Conservation (phyloP, 2,113 vertebrate species). For the Gasterosteus aculeatus region DNA sequence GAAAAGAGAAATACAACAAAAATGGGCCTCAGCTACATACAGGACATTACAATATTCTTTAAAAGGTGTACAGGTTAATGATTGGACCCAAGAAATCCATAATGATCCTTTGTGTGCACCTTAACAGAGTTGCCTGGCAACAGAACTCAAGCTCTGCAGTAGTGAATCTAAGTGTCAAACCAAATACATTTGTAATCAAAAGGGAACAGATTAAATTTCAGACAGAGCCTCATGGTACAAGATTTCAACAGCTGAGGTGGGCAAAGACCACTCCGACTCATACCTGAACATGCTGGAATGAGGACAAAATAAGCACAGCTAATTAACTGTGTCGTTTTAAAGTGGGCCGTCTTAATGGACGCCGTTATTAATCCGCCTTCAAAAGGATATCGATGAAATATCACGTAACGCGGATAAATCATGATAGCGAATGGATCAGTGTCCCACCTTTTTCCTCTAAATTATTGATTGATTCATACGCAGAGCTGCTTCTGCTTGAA, state of each 20-base stretch:
- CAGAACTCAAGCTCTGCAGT: conserved; percentile 67
- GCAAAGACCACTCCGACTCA: conserved; percentile 26
- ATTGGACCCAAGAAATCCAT: conserved; percentile 70
- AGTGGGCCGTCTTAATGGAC: conserved; percentile 47
- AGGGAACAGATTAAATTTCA: conserved; percentile 72
- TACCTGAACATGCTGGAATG: conserved; percentile 36
- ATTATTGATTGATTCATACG: conserved; percentile 63
- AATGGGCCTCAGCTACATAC: conserved; percentile 41
- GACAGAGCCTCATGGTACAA: conserved; percentile 59
- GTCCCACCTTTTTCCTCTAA: conserved; percentile 61
- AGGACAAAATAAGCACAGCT: conserved; percentile 56
- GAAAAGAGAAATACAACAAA: conserved; percentile 45
- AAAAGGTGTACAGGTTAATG: conserved; percentile 63
- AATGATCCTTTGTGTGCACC: conserved; percentile 74
- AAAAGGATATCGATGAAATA: conserved; percentile 45
- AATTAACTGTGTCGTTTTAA: conserved; percentile 61
- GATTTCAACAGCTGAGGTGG: conserved; percentile 62
- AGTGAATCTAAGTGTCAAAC: conserved; percentile 76
- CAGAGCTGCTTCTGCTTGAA: conserved; percentile 39
- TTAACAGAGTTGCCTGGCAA: conserved; percentile 78
- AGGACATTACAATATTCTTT: conserved; percentile 47
- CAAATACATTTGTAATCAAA: conserved; percentile 76
- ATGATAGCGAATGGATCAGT: conserved; percentile 61
- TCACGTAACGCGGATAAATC: conserved; percentile 56
- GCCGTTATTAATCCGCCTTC: conserved; percentile 45